phyloP scores from a whole-genome alignment of 2,797 vertebrate genomes.

The Picus viridis region DNA sequence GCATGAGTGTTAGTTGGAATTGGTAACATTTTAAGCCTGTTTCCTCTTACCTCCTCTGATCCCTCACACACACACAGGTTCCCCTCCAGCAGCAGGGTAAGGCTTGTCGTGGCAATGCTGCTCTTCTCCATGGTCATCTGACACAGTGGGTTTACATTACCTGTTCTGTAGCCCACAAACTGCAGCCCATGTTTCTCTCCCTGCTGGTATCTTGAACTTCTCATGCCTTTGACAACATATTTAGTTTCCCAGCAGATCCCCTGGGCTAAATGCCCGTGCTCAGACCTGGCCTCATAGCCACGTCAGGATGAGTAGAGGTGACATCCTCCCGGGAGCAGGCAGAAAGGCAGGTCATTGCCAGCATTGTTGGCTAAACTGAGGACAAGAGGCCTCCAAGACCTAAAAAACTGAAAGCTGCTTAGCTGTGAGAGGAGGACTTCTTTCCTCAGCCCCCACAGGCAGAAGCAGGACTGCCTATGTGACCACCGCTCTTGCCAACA shows the following conservation, averaged over 20 bases:
- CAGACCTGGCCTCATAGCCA: not conserved
- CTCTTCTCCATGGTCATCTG: not conserved
- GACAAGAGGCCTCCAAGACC: not conserved
- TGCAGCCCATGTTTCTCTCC: not conserved
- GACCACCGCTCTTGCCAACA: not conserved
- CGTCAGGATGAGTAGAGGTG: not conserved
- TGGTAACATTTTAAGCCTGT: not conserved
- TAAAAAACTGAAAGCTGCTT: not conserved
- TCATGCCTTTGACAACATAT: not conserved
- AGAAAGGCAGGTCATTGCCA: not conserved
- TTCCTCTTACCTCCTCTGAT: constrained; percentile 29
- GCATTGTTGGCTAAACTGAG: not conserved
- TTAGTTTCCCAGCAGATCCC: not conserved
- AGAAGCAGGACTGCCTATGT: not conserved
- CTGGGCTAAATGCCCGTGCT: not conserved
- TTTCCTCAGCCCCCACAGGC: not conserved
- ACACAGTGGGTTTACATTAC: constrained; percentile 4
- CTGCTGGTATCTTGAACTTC: not conserved
- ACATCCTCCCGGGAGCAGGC: fast-evolving
- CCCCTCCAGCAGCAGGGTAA: not conserved
- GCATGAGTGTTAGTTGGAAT: constrained; percentile 18
- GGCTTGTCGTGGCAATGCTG: constrained; percentile 46
- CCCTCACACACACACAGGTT: not conserved
- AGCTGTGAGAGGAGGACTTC: not conserved
- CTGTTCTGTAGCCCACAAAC: not conserved